Conservation (phyloP, 2,113 vertebrate species). For the Syngnathus floridae region DNA sequence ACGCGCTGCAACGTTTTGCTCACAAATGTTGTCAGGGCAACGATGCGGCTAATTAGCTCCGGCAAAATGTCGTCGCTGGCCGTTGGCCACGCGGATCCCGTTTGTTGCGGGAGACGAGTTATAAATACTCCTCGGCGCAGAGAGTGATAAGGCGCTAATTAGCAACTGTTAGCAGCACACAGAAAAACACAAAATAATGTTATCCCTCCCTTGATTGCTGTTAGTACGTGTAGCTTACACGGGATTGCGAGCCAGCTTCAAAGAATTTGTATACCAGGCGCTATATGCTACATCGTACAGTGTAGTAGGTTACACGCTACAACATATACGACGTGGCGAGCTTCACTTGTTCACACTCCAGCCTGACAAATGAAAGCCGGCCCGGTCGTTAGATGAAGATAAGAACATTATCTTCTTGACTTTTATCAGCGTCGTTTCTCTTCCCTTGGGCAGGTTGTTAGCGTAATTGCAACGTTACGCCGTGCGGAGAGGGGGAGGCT, state of each 20-base stretch:
- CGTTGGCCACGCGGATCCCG: slow-evolving; percentile 44
- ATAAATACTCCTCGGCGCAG: slow-evolving; percentile 71
- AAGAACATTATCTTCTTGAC: slow-evolving; percentile 95
- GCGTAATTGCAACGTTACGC: slow-evolving; percentile 89
- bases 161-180: slow-evolving; percentile 71
- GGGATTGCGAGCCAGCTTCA: slow-evolving; percentile 67
- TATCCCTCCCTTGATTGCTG: slow-evolving; percentile 72
- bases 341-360: slow-evolving; percentile 68
- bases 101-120: slow-evolving; percentile 53
- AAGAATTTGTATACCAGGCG: slow-evolving; percentile 73
- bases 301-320: slow-evolving; percentile 31
- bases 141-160: slow-evolving; percentile 76
- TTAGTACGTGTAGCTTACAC: slow-evolving; percentile 76
- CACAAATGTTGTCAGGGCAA: slow-evolving; percentile 3
- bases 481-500: slow-evolving; percentile 61
- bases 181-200: slow-evolving; percentile 63
- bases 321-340: slow-evolving; percentile 58
- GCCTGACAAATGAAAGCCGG: slow-evolving; percentile 92
- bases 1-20: neutral
- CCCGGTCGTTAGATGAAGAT: slow-evolving; percentile 98
- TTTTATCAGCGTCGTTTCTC: slow-evolving; percentile 90
- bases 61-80: slow-evolving; percentile 47
- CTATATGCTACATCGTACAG: slow-evolving; percentile 82
- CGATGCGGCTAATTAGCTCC: slow-evolving; percentile 25
- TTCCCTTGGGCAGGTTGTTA: slow-evolving; percentile 70